Conservation (phyloP, 2,888 invertebrate genomes). For the Hofmannophila pseudospretella region DNA sequence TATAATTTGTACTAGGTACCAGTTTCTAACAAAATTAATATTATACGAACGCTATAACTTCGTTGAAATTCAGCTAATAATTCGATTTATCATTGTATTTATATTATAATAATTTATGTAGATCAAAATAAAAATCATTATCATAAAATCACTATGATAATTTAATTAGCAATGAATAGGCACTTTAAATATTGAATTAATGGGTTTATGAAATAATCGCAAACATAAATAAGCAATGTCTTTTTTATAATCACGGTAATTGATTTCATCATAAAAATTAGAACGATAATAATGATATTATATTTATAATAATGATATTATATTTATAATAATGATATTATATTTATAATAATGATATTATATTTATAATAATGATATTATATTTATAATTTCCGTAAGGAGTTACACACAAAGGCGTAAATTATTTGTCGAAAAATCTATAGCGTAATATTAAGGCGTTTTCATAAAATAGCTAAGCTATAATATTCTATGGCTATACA, state of each 20-base stretch:
- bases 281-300: too few relatives aligned
- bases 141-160: not conserved
- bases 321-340: too few relatives aligned
- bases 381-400: not conserved
- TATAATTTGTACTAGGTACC: not conserved
- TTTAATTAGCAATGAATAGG: not conserved
- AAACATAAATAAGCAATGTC: too few relatives aligned
- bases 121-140: not conserved
- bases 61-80: not conserved
- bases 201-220: not conserved
- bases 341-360: too few relatives aligned
- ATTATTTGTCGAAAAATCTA: too few relatives aligned
- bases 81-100: not conserved
- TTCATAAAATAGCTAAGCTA: too few relatives aligned
- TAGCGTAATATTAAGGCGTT: too few relatives aligned
- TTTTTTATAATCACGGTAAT: too few relatives aligned
- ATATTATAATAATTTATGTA: not conserved
- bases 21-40: not conserved
- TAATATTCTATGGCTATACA: too few relatives aligned
- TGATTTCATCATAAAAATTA: too few relatives aligned
- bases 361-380: too few relatives aligned
- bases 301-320: too few relatives aligned
- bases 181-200: constrained; percentile 6
- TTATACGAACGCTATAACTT: not conserved
- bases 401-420: not conserved